These are phyloP conservation scores for Aricia agestis DNA, from an alignment of 1,140 invertebrate species.

Conservation along the genomic window DNA sequence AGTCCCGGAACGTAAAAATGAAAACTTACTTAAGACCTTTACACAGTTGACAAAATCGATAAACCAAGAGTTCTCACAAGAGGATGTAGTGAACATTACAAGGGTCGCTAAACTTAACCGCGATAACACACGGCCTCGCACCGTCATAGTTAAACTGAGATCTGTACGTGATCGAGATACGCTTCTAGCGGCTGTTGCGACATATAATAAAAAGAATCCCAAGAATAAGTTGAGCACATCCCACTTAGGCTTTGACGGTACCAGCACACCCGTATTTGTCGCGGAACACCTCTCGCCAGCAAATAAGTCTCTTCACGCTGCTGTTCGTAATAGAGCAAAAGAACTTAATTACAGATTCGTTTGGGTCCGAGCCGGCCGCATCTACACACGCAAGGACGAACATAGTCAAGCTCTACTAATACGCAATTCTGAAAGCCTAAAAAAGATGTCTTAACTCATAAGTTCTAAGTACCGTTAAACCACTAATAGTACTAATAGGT, in stretches of 20 bases:
- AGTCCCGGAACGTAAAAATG: background rate
- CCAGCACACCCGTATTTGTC: background rate
- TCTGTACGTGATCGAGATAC: background rate
- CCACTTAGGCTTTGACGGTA: background rate
- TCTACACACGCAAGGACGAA: slow-evolving; percentile 25
- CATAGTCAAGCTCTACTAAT: slow-evolving; percentile 18
- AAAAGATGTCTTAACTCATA: slow-evolving; percentile 10
- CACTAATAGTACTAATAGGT: background rate
- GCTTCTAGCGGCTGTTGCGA: background rate
- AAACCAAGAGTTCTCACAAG: background rate
- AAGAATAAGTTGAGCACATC: background rate
- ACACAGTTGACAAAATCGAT: background rate
- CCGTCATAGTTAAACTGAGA: background rate
- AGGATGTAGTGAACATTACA: background rate
- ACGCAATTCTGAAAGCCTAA: slow-evolving; percentile 12
- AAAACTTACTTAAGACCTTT: background rate
- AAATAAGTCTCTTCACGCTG: slow-evolving; percentile 24
- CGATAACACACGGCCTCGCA: background rate
- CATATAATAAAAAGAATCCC: slow-evolving; percentile 2
- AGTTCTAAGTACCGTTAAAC: background rate
- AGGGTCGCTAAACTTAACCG: background rate
- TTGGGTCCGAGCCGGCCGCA: slow-evolving; percentile 23
- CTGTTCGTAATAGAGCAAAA: slow-evolving; percentile 16
- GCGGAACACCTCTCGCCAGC: slow-evolving; percentile 22
- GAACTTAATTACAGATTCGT: slow-evolving; percentile 24